A percentile compares a stretch with the other conserved stretches of the same genome.
Conservation (phyloP, 2,797 vertebrate genomes). For the Astyanax mexicanus region DNA sequence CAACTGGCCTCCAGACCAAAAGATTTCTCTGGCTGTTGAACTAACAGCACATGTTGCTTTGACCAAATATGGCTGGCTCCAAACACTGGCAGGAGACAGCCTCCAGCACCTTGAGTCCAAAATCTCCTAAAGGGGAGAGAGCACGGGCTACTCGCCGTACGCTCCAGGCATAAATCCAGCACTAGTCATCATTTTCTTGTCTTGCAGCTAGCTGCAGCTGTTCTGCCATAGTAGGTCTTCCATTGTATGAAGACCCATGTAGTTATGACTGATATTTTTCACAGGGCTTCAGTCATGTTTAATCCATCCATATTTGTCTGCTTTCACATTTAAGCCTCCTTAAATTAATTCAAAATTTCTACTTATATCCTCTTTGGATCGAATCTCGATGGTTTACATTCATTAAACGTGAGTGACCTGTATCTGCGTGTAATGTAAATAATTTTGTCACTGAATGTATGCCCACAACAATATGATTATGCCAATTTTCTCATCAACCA, state of each 20-base stretch:
- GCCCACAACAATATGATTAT: too few relatives aligned
- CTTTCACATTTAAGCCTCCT: too few relatives aligned
- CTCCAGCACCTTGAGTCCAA: conserved; percentile 56
- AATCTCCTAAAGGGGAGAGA: conserved; percentile 63
- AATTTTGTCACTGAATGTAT: too few relatives aligned
- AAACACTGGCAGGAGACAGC: conserved; percentile 62
- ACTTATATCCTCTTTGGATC: too few relatives aligned
- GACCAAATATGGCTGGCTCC: conserved; percentile 82
- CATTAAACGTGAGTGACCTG: too few relatives aligned
- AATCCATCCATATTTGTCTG: not conserved
- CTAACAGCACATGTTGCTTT: conserved; percentile 71
- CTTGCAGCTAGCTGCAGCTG: not conserved
- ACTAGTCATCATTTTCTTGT: conserved; percentile 24
- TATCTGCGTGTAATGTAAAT: too few relatives aligned
- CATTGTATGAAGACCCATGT: not conserved
- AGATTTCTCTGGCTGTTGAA: conserved; percentile 63
- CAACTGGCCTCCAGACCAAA: conserved; percentile 66
- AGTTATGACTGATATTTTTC: too few relatives aligned
- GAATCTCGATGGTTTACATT: too few relatives aligned
- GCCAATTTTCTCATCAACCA: too few relatives aligned
- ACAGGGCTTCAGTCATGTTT: not conserved
- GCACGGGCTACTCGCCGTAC: conserved; percentile 16
- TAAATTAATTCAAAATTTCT: too few relatives aligned
- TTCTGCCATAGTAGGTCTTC: conserved; percentile 29
- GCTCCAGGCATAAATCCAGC: conserved; percentile 44